These are phyloP conservation scores for Argyresthia albistria DNA, from an alignment of 2,888 invertebrate species.

Conservation along the genomic window DNA sequence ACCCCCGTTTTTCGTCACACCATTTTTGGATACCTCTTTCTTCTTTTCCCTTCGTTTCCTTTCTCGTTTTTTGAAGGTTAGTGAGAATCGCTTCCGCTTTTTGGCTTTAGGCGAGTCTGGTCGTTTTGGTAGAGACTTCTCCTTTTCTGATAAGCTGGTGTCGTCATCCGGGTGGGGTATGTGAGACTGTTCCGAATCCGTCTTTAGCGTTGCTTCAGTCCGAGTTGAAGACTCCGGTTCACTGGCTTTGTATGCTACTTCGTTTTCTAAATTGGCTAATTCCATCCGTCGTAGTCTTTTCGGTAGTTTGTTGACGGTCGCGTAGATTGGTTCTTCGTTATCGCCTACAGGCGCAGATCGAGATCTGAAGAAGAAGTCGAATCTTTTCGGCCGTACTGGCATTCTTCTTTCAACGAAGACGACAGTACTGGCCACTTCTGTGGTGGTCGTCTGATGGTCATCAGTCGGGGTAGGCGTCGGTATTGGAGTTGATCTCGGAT, in stretches of 20 bases:
- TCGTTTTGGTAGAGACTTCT: slow-evolving; percentile 50
- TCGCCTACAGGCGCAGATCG: slow-evolving; percentile 66
- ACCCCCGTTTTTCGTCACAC: slow-evolving; percentile 40
- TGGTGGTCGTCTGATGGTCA: slow-evolving; percentile 44
- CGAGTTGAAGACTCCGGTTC: slow-evolving; percentile 55
- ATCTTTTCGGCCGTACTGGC: slow-evolving; percentile 57
- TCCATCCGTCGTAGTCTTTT: slow-evolving; percentile 63
- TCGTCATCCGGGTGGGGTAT: slow-evolving; percentile 54
- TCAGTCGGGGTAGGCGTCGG: slow-evolving; percentile 44
- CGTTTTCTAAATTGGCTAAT: slow-evolving; percentile 59
- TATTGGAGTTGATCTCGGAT: slow-evolving; percentile 55
- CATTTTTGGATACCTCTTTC: slow-evolving; percentile 45
- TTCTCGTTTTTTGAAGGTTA: slow-evolving; percentile 61
- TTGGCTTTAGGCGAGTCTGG: slow-evolving; percentile 60
- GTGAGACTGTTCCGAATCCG: slow-evolving; percentile 51
- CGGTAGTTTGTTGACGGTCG: slow-evolving; percentile 64
- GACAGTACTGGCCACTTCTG: slow-evolving; percentile 66
- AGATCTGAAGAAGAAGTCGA: slow-evolving; percentile 63
- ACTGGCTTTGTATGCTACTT: slow-evolving; percentile 54
- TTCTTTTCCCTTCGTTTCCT: slow-evolving; percentile 60
- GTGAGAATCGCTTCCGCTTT: slow-evolving; percentile 58
- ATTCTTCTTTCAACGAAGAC: slow-evolving; percentile 64
- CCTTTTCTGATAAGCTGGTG: slow-evolving; percentile 58
- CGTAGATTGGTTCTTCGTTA: slow-evolving; percentile 63
- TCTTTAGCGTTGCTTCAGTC: slow-evolving; percentile 53